Evolutionary conservation across 2,113 vertebrate genomes (phyloP).

Genomic region (Corythoichthys intestinalis): DNA sequence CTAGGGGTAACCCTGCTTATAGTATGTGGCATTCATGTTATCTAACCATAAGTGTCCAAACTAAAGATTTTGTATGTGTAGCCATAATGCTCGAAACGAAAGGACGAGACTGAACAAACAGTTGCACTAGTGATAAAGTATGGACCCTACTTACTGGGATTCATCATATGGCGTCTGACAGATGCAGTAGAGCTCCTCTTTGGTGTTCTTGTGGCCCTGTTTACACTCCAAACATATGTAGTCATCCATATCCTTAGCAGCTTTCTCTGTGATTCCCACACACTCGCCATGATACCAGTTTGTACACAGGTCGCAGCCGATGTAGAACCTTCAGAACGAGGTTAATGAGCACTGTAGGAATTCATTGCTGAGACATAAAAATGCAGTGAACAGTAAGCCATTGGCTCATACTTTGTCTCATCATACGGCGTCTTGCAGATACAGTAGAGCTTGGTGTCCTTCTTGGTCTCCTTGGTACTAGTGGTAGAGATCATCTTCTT

Average conservation of each 20-base stretch:
- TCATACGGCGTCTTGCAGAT: conserved; percentile 98
- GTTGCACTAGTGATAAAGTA: too few relatives aligned
- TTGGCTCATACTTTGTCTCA: conserved; percentile 87
- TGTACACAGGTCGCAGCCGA: conserved; percentile 98
- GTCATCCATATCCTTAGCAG: conserved; percentile 99
- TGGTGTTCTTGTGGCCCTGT: conserved; percentile 92
- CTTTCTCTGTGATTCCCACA: conserved; percentile 99
- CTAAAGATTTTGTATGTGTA: too few relatives aligned
- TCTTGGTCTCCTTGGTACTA: conserved; percentile 92
- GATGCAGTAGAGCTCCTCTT: conserved; percentile 83
- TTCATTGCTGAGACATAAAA: background rate
- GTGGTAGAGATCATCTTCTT: conserved; percentile 97
- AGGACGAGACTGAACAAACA: too few relatives aligned
- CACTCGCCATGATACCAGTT: conserved; percentile 99
- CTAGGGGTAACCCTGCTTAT: too few relatives aligned
- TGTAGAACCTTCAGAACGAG: conserved; percentile 86
- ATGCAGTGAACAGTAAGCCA: background rate
- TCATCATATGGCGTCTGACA: conserved; percentile 76
- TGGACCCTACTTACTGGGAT: conserved; percentile 62
- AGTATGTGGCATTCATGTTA: too few relatives aligned
- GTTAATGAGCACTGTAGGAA: background rate
- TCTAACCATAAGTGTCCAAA: too few relatives aligned
- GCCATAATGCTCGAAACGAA: too few relatives aligned
- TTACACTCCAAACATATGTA: conserved; percentile 99
- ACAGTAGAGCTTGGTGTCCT: conserved; percentile 97